Percentiles rank a stretch among this genome's conserved stretches.
Conservation (phyloP, 2,797 vertebrate genomes). For the Sebastes ruberrimus region DNA sequence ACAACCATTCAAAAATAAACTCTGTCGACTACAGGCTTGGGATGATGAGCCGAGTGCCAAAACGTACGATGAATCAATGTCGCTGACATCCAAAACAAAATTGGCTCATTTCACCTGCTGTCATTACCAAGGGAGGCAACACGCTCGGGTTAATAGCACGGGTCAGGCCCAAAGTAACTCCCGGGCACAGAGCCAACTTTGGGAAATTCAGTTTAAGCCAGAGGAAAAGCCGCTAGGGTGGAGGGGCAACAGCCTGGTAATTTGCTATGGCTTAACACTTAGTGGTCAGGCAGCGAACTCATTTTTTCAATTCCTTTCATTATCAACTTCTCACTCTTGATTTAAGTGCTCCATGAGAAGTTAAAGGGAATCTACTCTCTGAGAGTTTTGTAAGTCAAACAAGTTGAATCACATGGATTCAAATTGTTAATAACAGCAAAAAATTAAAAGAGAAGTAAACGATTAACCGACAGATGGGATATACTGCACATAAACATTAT, state of each 20-base stretch:
- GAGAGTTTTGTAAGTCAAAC: neutral
- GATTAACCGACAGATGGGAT: neutral
- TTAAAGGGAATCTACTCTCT: no score
- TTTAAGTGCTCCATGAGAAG: neutral
- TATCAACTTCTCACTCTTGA: conserved; percentile 4
- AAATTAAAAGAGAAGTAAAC: neutral
- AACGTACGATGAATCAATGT: conserved; percentile 7
- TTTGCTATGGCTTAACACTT: conserved; percentile 17
- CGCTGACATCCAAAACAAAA: conserved; percentile 39
- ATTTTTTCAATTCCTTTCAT: conserved; percentile 14
- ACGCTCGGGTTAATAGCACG: conserved; percentile 37
- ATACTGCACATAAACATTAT: neutral
- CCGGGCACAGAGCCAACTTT: conserved; percentile 44
- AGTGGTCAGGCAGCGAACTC: neutral
- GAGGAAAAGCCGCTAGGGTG: neutral
- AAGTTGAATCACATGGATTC: neutral
- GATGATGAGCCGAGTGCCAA: conserved; percentile 2
- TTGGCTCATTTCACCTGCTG: conserved; percentile 48
- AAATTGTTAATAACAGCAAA: neutral
- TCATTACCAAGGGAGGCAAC: conserved; percentile 32
- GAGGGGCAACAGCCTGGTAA: conserved; percentile 12
- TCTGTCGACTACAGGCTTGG: neutral
- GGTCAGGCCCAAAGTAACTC: conserved; percentile 50
- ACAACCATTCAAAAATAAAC: neutral
- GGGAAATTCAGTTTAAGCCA: conserved; percentile 24